Conservation (phyloP, 2,113 vertebrate species). For the Atlantisia rogersi region DNA sequence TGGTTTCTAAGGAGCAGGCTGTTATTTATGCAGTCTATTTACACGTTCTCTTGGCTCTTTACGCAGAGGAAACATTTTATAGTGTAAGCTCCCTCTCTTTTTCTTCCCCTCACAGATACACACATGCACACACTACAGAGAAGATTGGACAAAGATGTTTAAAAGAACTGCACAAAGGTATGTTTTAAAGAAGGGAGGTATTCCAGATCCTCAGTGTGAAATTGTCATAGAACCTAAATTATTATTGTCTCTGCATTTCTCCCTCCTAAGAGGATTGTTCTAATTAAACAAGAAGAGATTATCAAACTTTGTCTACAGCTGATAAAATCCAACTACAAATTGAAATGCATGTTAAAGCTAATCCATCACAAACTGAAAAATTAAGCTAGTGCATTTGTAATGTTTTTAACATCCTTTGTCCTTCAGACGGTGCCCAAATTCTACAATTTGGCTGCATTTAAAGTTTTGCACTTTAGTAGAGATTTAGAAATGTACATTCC, state of each 20-base stretch:
- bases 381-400: slow-evolving; percentile 43
- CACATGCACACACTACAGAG: not conserved
- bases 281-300: slow-evolving; percentile 77
- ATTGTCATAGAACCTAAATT: slow-evolving; percentile 56
- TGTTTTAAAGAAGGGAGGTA: not conserved
- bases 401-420: slow-evolving; percentile 45
- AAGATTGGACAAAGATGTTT: not conserved
- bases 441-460: not conserved
- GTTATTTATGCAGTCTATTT: slow-evolving; percentile 62
- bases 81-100: not conserved
- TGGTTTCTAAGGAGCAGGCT: slow-evolving; percentile 57
- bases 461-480: not conserved
- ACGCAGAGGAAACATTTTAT: slow-evolving; percentile 30
- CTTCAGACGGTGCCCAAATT: slow-evolving; percentile 20
- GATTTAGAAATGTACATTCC: not conserved
- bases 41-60: slow-evolving; percentile 13
- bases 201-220: slow-evolving; percentile 19
- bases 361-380: slow-evolving; percentile 57
- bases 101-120: not conserved
- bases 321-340: slow-evolving; percentile 76
- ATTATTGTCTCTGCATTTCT: slow-evolving; percentile 51
- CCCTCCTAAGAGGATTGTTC: slow-evolving; percentile 72
- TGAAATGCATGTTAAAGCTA: slow-evolving; percentile 70
- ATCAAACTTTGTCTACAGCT: slow-evolving; percentile 73
- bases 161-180: not conserved